phyloP scores from a whole-genome alignment of 2,797 vertebrate species.

The Enteromius mattozi region DNA sequence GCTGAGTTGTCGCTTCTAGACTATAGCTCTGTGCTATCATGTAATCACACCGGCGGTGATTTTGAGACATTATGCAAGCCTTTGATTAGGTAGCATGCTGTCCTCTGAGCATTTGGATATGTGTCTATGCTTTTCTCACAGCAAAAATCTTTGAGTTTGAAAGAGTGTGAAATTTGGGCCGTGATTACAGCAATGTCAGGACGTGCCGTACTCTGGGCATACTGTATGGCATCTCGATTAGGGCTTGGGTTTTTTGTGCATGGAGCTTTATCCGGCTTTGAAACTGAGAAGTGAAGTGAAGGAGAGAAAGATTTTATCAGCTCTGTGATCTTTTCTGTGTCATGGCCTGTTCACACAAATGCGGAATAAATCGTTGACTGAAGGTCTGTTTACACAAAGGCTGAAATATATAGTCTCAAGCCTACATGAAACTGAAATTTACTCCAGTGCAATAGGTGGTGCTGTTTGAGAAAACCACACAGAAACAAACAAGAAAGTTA shows the following conservation, averaged over 20 bases:
- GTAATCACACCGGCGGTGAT: constrained; percentile 37
- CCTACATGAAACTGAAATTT: neutral
- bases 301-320: constrained; percentile 26
- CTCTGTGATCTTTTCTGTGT: constrained; percentile 20
- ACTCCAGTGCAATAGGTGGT: neutral
- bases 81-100: constrained; percentile 52
- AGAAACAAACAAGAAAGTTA: neutral
- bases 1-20: constrained; percentile 29
- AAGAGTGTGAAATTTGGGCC: constrained; percentile 32
- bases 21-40: constrained; percentile 17
- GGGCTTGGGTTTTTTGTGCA: neutral
- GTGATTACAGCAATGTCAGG: constrained; percentile 51
- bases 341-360: constrained; percentile 5
- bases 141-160: constrained; percentile 35
- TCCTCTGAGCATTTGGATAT: constrained; percentile 23
- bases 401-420: neutral
- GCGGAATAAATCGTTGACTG: neutral
- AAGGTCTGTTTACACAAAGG: neutral
- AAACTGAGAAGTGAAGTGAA: constrained; percentile 15
- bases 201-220: constrained; percentile 16
- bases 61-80: constrained; percentile 49
- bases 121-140: constrained; percentile 37
- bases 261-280: constrained; percentile 18
- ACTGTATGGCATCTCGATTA: constrained; percentile 43
- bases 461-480: neutral